Evolutionary conservation across 1,140 invertebrate species (phyloP), one percentile per base, ranked within the genome.

Genomic region (Galleria mellonella): DNA sequence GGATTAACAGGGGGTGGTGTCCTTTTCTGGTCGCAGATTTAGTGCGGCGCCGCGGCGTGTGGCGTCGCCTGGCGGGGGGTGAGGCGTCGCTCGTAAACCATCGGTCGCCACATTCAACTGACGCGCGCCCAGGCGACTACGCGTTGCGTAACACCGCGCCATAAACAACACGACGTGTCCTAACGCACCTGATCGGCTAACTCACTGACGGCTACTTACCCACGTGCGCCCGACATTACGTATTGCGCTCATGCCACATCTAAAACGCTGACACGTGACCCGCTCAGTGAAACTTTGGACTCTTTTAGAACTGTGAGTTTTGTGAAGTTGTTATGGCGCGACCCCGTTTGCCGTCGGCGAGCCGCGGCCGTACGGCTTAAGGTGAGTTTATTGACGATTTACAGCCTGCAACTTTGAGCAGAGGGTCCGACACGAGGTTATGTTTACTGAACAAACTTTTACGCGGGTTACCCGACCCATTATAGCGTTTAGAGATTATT

Each of bases 71-170:
- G 67, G 70, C 58, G 74, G 71, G 72, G 77, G 71, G 76, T 62
- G 71, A 62, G 68, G 61, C 72, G 71, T 69, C 72, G 72, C 72
- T 87, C 83, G 82, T 87, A 87, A 87, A 87, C 63, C 78, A 86
- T 87, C 83, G 81, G 77, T 68, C 84, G 72, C 70, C 81, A 86
- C 83, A 86, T 78, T 86, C 83, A 66, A 73, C 77, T 86, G 83
- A 87, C 84, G 84, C 81, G 83, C 75, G 76, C 62, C 72, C 70
- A 66, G 77, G 76, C 74, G 74, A 78, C 71, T 72, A 84, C 84
- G 81, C 81, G 84, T 83, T 83, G 82, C 79, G 82, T 81, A 85
- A 86, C 76, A 69, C 48, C 72, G 64, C 70, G 67, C 72, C 66
- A 78, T 83, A 82, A 83, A 83, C 79, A 83, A 82, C 69, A 67